phyloP scores from a whole-genome alignment of 1,140 invertebrate genomes.

The Steinernema feltiae region DNA sequence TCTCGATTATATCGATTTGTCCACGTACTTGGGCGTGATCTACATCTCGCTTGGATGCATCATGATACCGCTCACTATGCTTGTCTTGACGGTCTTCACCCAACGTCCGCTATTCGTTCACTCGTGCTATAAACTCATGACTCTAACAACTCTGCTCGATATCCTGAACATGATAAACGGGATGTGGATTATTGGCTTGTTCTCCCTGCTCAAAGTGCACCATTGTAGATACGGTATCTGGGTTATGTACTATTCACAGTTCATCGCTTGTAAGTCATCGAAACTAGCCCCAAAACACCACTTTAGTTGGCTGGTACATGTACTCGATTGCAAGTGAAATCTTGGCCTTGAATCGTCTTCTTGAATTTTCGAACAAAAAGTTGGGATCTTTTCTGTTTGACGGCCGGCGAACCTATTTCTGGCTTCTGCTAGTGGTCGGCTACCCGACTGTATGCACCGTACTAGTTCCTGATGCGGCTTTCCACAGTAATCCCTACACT shows the following conservation, averaged over 20 bases:
- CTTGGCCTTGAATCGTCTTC: conserved; percentile 16
- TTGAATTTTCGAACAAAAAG: conserved; percentile 8
- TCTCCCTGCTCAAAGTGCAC: not conserved
- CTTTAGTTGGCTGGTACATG: conserved; percentile 18
- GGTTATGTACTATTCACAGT: conserved; percentile 8
- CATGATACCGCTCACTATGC: not conserved
- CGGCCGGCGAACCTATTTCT: conserved; percentile 18
- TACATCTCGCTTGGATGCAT: not conserved
- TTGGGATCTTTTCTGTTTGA: conserved; percentile 17
- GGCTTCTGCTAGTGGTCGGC: not conserved
- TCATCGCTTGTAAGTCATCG: not conserved
- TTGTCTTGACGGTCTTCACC: not conserved
- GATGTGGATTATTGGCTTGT: not conserved
- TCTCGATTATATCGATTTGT: not conserved
- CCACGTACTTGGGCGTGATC: not conserved
- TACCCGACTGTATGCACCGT: not conserved
- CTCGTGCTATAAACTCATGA: not conserved
- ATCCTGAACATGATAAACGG: not conserved
- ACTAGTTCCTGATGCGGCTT: conserved; percentile 7
- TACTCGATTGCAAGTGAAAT: conserved; percentile 7
- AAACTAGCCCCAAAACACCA: not conserved
- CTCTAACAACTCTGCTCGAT: not conserved
- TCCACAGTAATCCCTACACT: not conserved
- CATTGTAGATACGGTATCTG: not conserved
- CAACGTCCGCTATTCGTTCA: not conserved